Conservation (phyloP, 2,113 vertebrate genomes). For the Sarotherodon lohbergeri region DNA sequence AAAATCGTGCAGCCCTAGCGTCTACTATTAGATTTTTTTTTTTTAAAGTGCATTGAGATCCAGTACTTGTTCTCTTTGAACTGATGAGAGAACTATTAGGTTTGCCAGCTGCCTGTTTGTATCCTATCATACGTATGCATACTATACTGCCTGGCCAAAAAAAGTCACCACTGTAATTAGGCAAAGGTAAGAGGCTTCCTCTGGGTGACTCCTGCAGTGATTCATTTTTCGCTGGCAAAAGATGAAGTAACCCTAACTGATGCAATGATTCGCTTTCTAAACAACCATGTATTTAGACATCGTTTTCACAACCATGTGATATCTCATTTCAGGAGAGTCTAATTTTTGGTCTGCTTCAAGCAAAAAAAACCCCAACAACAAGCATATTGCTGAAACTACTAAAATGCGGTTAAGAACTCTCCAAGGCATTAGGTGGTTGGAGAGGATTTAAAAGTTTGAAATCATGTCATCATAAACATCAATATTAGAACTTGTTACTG, state of each 20-base stretch:
- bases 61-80: background rate
- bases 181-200: background rate
- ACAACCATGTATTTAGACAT: background rate
- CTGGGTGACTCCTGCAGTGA: background rate
- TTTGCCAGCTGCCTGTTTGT: background rate
- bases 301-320: background rate
- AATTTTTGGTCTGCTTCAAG: background rate
- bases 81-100: background rate
- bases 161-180: background rate
- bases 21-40: too few species aligned
- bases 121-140: background rate
- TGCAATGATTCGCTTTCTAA: background rate
- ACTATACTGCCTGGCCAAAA: background rate
- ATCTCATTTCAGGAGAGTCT: background rate
- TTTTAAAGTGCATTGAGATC: background rate
- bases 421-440: background rate
- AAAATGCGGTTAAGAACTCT: background rate
- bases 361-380: background rate
- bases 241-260: background rate
- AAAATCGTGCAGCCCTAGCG: too few species aligned
- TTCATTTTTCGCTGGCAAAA: background rate
- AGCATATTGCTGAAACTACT: background rate
- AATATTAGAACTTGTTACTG: background rate
- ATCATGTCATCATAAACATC: background rate
- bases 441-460: background rate